Evolutionary conservation across 2,113 vertebrate genomes (phyloP).

Genomic region (Nesoenas mayeri): DNA sequence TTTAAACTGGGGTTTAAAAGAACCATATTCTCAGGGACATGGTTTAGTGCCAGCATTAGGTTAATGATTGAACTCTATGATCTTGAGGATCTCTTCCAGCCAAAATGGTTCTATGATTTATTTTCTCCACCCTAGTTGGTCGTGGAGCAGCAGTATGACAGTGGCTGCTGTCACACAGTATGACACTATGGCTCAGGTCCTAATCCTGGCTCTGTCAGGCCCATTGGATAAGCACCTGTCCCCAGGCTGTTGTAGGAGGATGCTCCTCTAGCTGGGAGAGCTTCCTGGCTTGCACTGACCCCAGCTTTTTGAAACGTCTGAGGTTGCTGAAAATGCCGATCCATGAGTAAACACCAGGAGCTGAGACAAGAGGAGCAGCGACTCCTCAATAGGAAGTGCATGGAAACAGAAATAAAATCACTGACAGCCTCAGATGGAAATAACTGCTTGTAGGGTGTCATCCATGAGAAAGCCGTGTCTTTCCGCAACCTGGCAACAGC

Average conservation of each 20-base stretch:
- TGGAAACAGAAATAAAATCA: rapidly evolving
- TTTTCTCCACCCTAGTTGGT: neutral
- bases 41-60: too few species aligned
- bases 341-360: neutral
- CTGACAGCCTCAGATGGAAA: neutral
- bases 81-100: too few species aligned
- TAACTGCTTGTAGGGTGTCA: neutral
- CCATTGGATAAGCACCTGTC: neutral
- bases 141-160: neutral
- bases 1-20: too few species aligned
- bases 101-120: neutral
- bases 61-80: too few species aligned
- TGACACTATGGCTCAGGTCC: neutral
- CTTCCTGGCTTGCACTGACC: neutral
- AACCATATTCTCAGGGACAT: too few species aligned
- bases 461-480: neutral
- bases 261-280: neutral
- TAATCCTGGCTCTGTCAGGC: neutral
- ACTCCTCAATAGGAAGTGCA: neutral
- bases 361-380: neutral
- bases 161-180: neutral
- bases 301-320: neutral
- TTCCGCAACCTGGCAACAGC: neutral
- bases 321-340: neutral
- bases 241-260: neutral